Evolutionary conservation across 2,113 vertebrate species (phyloP).

Genomic region (Carassius auratus): DNA sequence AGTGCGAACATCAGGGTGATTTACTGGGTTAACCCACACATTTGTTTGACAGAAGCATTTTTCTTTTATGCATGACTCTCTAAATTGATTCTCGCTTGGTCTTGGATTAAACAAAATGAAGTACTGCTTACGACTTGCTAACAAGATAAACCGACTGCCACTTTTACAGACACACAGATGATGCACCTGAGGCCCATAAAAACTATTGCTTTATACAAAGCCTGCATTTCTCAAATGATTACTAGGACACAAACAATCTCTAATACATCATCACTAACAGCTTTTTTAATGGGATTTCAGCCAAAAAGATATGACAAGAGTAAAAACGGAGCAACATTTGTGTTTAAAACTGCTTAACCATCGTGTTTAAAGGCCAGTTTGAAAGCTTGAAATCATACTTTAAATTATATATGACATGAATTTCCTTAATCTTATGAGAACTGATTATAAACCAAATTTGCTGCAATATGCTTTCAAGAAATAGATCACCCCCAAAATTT

Average conservation of each 20-base stretch:
- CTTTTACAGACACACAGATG: constrained; percentile 8
- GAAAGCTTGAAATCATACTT: background rate
- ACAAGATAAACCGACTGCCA: constrained; percentile 25
- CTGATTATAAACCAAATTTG: background rate
- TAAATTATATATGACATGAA: background rate
- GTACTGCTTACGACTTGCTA: constrained; percentile 20
- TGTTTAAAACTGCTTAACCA: background rate
- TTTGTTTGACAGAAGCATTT: constrained; percentile 30
- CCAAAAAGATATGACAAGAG: background rate
- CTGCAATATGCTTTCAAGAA: background rate
- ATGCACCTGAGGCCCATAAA: constrained; percentile 17
- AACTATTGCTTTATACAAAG: background rate
- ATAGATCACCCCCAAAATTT: background rate
- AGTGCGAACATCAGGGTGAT: constrained; percentile 32
- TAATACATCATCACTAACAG: background rate
- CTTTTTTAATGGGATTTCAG: background rate
- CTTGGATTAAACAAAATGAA: constrained; percentile 20
- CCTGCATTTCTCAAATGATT: background rate
- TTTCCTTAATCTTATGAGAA: background rate
- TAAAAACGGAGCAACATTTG: background rate
- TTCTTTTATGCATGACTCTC: constrained; percentile 26
- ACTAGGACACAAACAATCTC: background rate
- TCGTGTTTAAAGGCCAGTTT: background rate
- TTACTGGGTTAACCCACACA: constrained; percentile 12
- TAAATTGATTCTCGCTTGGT: constrained; percentile 33